phyloP scores from a whole-genome alignment of 2,797 vertebrate species.

The Megaceryle alcyon region DNA sequence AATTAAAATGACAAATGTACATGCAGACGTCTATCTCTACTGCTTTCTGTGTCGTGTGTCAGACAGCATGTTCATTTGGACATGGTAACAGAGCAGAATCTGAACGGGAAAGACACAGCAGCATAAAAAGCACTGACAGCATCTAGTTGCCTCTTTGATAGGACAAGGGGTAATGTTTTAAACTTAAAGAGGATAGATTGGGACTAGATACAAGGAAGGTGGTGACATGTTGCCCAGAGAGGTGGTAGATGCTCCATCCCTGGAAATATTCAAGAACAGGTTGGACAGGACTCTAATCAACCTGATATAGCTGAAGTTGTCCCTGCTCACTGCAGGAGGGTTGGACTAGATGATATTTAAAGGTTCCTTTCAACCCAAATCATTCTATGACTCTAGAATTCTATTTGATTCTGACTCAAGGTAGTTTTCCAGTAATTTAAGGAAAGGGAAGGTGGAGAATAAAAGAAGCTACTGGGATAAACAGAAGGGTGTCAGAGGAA shows the following conservation, averaged over 20 bases:
- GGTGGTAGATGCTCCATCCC: not conserved
- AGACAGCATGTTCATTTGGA: conserved; percentile 18
- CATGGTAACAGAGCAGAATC: not conserved
- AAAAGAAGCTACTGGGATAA: not conserved
- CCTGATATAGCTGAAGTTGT: not conserved
- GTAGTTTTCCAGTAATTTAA: not conserved
- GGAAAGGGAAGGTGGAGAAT: not conserved
- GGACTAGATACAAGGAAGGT: not conserved
- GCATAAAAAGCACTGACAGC: not conserved
- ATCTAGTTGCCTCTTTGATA: not conserved
- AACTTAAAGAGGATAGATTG: not conserved
- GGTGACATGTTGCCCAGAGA: not conserved
- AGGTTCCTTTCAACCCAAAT: not conserved
- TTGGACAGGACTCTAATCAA: fast-evolving
- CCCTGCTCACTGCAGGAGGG: not conserved
- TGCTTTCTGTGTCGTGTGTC: not conserved
- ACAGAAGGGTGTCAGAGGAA: not conserved
- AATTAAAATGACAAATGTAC: conserved; percentile 58
- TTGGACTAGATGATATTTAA: too few species aligned
- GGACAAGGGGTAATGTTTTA: not conserved
- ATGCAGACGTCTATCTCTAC: conserved; percentile 15
- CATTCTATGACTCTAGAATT: not conserved
- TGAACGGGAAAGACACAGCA: not conserved
- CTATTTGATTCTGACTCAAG: not conserved
- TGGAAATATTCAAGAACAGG: not conserved